Conservation (phyloP, 2,113 vertebrate species). For the Panurus biarmicus region DNA sequence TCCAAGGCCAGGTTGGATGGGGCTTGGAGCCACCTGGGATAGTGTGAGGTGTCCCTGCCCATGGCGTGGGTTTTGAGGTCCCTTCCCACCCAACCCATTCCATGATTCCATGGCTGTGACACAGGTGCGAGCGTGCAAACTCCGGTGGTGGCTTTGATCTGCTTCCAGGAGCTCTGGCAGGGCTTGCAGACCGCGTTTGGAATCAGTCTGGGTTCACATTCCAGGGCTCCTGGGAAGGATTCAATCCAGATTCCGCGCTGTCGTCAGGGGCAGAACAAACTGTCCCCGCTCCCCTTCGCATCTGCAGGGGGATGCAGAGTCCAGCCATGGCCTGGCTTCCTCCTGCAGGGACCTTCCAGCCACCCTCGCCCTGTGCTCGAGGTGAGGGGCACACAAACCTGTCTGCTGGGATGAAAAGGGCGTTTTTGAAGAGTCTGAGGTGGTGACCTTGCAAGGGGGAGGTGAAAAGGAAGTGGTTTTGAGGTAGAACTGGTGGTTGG, state of each 20-base stretch:
- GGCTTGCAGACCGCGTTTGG: not conserved
- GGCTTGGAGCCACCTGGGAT: not conserved
- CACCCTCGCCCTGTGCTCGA: not conserved
- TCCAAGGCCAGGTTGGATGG: not conserved
- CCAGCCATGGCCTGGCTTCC: fast-evolving
- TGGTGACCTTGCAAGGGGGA: not conserved
- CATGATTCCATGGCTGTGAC: fast-evolving
- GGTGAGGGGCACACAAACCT: fast-evolving
- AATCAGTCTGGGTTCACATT: not conserved
- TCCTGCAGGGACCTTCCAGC: not conserved
- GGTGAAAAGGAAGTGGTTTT: not conserved
- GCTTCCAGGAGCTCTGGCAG: not conserved
- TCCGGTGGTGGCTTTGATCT: not conserved
- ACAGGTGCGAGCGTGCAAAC: not conserved
- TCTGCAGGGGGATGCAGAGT: not conserved
- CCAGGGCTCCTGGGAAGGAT: not conserved
- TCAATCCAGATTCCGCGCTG: not conserved
- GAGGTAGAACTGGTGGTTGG: not conserved
- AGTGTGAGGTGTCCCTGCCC: not conserved
- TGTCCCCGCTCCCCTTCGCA: not conserved
- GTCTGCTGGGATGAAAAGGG: not conserved
- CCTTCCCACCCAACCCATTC: not conserved
- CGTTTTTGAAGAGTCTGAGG: not conserved
- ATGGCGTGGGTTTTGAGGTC: not conserved
- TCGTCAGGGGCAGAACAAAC: not conserved